Conservation (phyloP, 2,113 vertebrate species). For the Columbina picui region DNA sequence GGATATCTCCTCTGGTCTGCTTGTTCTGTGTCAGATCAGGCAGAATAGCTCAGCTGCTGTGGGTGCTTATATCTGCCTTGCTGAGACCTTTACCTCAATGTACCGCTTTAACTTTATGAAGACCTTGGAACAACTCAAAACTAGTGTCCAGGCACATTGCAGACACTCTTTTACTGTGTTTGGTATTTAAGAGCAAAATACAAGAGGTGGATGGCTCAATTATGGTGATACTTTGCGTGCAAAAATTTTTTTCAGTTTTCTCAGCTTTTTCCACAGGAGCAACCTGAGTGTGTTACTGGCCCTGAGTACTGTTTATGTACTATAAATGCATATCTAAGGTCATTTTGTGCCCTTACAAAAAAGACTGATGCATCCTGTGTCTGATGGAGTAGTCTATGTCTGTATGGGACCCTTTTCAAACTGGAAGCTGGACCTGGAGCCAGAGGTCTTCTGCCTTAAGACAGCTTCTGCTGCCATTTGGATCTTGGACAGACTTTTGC, state of each 20-base stretch:
- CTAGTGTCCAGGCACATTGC: not conserved
- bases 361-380: not conserved
- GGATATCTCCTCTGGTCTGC: accelerated
- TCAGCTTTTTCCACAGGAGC: not conserved
- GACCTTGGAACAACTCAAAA: not conserved
- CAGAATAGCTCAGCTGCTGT: not conserved
- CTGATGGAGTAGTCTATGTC: not conserved
- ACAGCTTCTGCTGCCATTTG: not conserved
- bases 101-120: not conserved
- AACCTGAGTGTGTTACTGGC: not conserved
- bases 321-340: not conserved
- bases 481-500: not conserved
- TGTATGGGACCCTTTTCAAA: not conserved
- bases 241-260: not conserved
- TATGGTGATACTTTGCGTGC: not conserved
- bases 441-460: not conserved
- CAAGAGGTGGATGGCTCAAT: not conserved
- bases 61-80: not conserved
- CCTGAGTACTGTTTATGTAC: not conserved
- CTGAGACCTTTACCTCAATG: not conserved
- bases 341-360: not conserved
- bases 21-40: not conserved
- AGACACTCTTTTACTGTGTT: not conserved
- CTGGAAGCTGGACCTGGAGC: not conserved
- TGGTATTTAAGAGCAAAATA: not conserved